Evolutionary conservation across 2,888 invertebrate species (phyloP), one percentile per base, ranked within the genome.

Genomic region (Troides oblongomaculatus): DNA sequence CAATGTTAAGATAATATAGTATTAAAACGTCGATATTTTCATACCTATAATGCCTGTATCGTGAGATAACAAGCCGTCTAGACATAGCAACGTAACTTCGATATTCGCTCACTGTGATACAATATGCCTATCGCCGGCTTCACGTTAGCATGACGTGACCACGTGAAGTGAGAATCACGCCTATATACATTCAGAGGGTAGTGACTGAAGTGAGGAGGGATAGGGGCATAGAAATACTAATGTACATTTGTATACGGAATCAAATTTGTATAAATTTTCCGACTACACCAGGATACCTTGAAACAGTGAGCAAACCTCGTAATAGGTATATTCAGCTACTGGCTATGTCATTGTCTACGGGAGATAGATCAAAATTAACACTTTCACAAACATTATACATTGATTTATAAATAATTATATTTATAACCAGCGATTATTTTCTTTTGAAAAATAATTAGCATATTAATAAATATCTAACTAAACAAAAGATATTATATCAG

Each of bases 81-180:
- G 66, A 66, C 66, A 23, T 14, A 23, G 30, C 53, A 43, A 64
- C 46, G 30, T 68, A 25, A 59, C 63, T 53, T 53, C 30, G 60
- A 61, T 53, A 66, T 61, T 60, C 14, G 60, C n/a, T 18, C 23
- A 53, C 21, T 23, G 23, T 68, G 66, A 68, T n/a, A 39, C 73
- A 74, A 53, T 53, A 53, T n/a, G 3, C 5, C 53, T 5, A 10
- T 4, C n/a, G 5, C 53, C n/a, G n/a, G 8, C 18, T 53, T 53
- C n/a, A 53, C 53, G n/a, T 3, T 6, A 6, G 14, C 6, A 53
- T n/a, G n/a, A 18, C n/a, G n/a, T 53, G n/a, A n/a, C 53, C 6
- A 53, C 53, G 4, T 53, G 53, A 53, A n/a, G n/a, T 53, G n/a
- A 53, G 8, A 53, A 53, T 53, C 53, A 53, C 4, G 18, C 0